Base-by-base conservation (phyloP, 30 jellyfish, hydroid and myxozoan species). In the Aurelia sp. region DNA sequence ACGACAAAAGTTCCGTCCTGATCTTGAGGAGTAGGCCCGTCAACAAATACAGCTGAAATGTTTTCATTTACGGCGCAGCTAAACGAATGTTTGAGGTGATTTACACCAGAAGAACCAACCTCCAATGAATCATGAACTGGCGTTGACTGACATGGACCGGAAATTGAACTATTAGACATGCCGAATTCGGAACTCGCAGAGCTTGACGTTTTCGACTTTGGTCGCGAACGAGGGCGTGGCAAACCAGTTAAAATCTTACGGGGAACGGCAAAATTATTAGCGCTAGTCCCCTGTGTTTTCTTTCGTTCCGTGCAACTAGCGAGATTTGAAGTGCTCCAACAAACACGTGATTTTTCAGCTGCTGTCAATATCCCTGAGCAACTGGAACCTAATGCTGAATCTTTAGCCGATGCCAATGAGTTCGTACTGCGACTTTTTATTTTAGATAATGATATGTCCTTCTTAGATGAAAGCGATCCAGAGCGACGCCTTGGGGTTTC, bases 181-280 rank as follows among this genome's bases (percentile, higher is more conserved):
- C 77, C 91, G 27, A 83, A 83, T 52, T 83, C 92, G 8, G 91
- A 81, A 53, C 63, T 83, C 16, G 92, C 55, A 16, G 92, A 83
- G 44, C 80, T 41, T n/a, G 62, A 15, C 11, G 81, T 83, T 47
- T 71, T 83, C 17, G 68, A 64, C 24, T 27, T 81, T 17, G 92
- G 20, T 20, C 86, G 55, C 13, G 91, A 70, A 15, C 91, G 83
- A 4, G 84, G 84, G 3, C 20, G 62, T 7, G 47, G 22, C 3
- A 47, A 21, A 8, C 55, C 92, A 17, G 67, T 8, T 11, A 40
- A 17, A 53, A 44, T 63, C 13, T 48, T 57, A 2, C 63, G 63
- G 47, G 80, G 48, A 17, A 30, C n/a, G 19, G 44, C 53, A 11
- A 22, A 40, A 2, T 21, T 16, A 8, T 72, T 63, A 16, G 8